These are phyloP conservation scores for Mesorhabditis spiculigera DNA, from an alignment of 2,888 invertebrate species.

Conservation along the genomic window DNA sequence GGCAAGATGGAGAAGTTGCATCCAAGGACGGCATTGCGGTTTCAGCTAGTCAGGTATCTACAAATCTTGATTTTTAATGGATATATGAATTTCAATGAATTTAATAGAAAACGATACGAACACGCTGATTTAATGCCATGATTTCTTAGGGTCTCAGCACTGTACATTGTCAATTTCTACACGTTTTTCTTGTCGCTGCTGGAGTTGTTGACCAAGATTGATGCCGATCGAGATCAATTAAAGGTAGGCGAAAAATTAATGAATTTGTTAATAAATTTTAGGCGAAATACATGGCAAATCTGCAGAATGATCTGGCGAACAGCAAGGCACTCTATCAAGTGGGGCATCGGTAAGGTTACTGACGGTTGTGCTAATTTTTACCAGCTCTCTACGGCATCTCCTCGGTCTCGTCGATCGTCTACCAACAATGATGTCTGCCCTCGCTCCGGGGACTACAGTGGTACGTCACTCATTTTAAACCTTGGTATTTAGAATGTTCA, in stretches of 20 bases:
- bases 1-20: conserved; percentile 82
- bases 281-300: not conserved
- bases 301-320: too few relatives aligned
- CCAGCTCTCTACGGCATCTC: conserved; percentile 26
- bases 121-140: not conserved
- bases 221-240: conserved; percentile 20
- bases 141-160: conserved; percentile 79
- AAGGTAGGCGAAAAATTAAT: too few relatives aligned
- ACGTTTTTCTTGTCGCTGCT: conserved; percentile 88
- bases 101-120: not conserved
- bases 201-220: conserved; percentile 71
- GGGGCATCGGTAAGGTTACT: not conserved
- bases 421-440: conserved; percentile 20
- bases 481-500: too few relatives aligned
- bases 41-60: conserved; percentile 81
- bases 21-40: conserved; percentile 81
- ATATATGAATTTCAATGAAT: conserved; percentile 9
- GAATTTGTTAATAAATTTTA: too few relatives aligned
- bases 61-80: conserved; percentile 1
- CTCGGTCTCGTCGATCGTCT: conserved; percentile 14
- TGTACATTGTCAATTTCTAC: conserved; percentile 89
- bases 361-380: not conserved
- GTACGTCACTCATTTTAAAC: not conserved
- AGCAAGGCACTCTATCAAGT: not conserved
- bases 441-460: conserved; percentile 49